Evolutionary conservation across 2,888 invertebrate species (phyloP), one percentile per base, ranked within the genome.

Genomic region (Herminia tarsipennalis): DNA sequence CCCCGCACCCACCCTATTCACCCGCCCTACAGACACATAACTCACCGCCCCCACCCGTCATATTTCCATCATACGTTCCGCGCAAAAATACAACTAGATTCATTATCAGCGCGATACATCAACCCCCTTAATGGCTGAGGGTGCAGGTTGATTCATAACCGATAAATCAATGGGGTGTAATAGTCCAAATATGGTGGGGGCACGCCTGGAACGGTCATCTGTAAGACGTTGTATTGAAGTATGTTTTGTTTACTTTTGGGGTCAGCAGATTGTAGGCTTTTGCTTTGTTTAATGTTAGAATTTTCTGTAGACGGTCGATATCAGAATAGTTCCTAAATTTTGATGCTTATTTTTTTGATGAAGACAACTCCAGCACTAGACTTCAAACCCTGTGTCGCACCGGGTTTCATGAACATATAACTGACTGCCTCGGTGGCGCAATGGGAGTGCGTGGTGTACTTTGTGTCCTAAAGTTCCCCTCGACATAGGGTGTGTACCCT

Each of bases 81-180:
- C 71, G 83, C 85, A 88, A 87, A 88, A 88, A 86, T 84, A 86
- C 83, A 85, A 81, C 85, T 82, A 78, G 84, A 87, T 88, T 89
- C 88, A 89, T 89, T 89, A 88, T 89, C 88, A 80, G 73, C 75
- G 77, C 84, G 80, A 88, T 88, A 87, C 86, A 87, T 88, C 85
- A 84, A 61, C 51, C 61, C 52, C 68, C 58, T 73, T 83, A 81
- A 84, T 83, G 79, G 82, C 69, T 43, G 47, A 56, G 64, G 68
- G 61, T 63, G 59, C 51, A 73, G 83, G 84, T 81, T 88, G 90
- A 90, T 90, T 90, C 88, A 89, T 90, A 88, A 88, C 86, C 89
- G 71, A 91, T 91, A 91, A 90, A 91, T 91, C 91, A 90, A 90
- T 89, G 84, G 72, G 78, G 67, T 62, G 85, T 89, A 88, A 89